phyloP scores from a whole-genome alignment of 2,888 invertebrate genomes.

The Caenorhabditis sinica region DNA sequence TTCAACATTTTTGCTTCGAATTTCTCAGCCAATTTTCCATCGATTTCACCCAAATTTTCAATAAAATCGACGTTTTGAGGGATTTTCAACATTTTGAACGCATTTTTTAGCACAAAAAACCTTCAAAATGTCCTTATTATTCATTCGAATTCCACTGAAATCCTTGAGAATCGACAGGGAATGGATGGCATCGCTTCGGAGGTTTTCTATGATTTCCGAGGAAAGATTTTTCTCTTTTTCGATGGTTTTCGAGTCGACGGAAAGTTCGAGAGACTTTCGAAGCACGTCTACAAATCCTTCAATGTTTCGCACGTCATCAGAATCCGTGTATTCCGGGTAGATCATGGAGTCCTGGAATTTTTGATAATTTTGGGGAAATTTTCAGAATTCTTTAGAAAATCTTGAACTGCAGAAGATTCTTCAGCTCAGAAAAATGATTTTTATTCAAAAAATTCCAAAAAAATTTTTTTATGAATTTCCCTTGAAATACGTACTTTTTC shows the following conservation, averaged over 20 bases:
- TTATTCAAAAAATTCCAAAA: too few relatives aligned
- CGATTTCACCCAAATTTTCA: too few relatives aligned
- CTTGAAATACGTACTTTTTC: conserved; percentile 82
- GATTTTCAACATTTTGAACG: neutral
- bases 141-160: conserved; percentile 79
- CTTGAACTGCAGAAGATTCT: too few relatives aligned
- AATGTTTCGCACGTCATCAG: too few relatives aligned
- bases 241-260: conserved; percentile 60
- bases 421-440: too few relatives aligned
- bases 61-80: neutral
- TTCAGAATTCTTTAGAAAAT: neutral
- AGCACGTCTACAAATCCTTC: conserved; percentile 72
- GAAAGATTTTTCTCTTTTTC: conserved; percentile 69
- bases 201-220: conserved; percentile 65
- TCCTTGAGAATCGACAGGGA: too few relatives aligned
- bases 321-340: too few relatives aligned
- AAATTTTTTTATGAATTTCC: neutral
- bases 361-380: too few relatives aligned
- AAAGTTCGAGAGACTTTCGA: conserved; percentile 64
- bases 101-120: conserved; percentile 66
- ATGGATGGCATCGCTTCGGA: too few relatives aligned
- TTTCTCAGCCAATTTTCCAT: too few relatives aligned
- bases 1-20: too few relatives aligned
- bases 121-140: conserved; percentile 77
- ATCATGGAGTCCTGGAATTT: too few relatives aligned